Evolutionary conservation across 2,797 vertebrate species (phyloP).

Genomic region (Pseudochirops corinnae): DNA sequence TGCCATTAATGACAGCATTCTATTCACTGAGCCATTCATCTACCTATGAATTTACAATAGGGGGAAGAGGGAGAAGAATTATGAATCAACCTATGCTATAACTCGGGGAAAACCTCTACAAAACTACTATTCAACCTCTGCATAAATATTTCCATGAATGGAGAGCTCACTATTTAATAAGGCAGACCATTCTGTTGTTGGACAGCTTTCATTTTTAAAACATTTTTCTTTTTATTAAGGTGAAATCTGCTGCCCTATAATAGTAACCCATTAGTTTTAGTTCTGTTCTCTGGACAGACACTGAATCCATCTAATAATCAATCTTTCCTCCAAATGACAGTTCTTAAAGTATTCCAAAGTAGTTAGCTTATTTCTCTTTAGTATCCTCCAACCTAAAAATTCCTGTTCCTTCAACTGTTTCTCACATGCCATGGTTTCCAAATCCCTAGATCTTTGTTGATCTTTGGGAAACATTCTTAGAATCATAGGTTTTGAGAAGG

Average conservation of each 20-base stretch:
- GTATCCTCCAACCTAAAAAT: not conserved
- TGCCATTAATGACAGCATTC: not conserved
- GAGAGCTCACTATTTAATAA: constrained; percentile 25
- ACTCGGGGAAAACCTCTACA: not conserved
- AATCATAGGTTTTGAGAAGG: not conserved
- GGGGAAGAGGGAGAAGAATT: not conserved
- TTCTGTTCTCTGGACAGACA: constrained; percentile 18
- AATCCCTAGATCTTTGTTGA: not conserved
- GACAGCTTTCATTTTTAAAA: not conserved
- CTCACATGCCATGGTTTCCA: constrained; percentile 11
- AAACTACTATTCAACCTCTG: not conserved
- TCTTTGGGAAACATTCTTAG: not conserved
- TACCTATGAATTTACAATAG: not conserved
- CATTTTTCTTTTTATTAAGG: not conserved
- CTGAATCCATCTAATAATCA: not conserved
- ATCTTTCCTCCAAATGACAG: not conserved
- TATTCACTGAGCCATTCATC: not conserved
- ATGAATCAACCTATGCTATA: not conserved
- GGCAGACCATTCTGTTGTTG: not conserved
- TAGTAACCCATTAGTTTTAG: not conserved
- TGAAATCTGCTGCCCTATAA: constrained; percentile 3
- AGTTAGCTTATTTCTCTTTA: not conserved
- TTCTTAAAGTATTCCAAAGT: constrained; percentile 12
- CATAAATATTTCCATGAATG: not conserved
- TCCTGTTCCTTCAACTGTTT: constrained; percentile 13